Evolutionary conservation across 2,113 vertebrate genomes (phyloP).

Genomic region (Pithys albifrons): DNA sequence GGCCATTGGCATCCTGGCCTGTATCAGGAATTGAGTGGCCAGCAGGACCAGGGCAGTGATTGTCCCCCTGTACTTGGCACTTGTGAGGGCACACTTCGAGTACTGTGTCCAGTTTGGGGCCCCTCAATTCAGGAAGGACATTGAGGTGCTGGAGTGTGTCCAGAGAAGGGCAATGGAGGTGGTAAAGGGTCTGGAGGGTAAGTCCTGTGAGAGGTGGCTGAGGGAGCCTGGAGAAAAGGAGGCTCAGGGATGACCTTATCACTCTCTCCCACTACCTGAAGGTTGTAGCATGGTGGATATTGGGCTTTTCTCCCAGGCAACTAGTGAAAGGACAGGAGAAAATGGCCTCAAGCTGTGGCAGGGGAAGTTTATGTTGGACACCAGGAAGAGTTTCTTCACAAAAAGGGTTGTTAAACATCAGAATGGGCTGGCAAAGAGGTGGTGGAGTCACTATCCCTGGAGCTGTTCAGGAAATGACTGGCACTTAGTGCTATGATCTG

Average conservation of each 20-base stretch:
- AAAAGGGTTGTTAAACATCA: background rate
- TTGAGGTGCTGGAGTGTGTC: background rate
- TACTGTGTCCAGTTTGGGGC: background rate
- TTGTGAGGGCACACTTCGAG: background rate
- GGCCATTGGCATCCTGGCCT: background rate
- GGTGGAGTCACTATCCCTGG: background rate
- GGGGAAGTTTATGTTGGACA: background rate
- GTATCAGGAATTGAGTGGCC: background rate
- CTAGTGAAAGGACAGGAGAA: background rate
- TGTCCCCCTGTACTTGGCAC: too few species aligned
- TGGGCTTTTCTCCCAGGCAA: background rate
- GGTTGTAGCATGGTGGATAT: background rate
- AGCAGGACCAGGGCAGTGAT: background rate
- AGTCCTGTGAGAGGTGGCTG: rapidly evolving
- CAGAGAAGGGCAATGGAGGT: background rate
- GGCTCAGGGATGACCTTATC: background rate
- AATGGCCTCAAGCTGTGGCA: background rate
- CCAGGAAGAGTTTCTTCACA: background rate
- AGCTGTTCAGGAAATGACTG: background rate
- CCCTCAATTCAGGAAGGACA: background rate
- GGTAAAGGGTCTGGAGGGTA: background rate
- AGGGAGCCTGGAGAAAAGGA: background rate
- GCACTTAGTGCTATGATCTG: background rate
- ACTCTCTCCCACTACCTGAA: background rate
- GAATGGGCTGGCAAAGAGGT: background rate